phyloP scores from a whole-genome alignment of 2,888 invertebrate species.

The Magallana nippona region DNA sequence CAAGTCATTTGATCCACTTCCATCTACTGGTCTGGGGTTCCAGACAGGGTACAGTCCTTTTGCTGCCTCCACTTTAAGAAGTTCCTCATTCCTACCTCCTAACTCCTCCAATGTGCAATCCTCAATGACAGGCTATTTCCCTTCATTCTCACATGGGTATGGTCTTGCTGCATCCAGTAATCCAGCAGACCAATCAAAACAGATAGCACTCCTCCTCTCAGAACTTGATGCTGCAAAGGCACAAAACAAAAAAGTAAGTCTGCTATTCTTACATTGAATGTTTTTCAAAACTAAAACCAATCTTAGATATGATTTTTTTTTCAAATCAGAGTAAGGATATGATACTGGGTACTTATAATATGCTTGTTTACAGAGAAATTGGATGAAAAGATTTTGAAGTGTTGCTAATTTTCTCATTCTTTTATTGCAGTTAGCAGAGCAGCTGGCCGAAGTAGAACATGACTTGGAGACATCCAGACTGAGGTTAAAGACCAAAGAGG shows the following conservation, averaged over 20 bases:
- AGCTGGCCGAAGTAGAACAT: constrained; percentile 57
- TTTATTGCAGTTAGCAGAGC: constrained; percentile 58
- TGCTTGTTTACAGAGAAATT: no score
- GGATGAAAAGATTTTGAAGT: not conserved
- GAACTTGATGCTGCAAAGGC: constrained; percentile 62
- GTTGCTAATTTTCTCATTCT: not conserved
- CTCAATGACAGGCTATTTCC: not conserved
- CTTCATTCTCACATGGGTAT: constrained; percentile 32
- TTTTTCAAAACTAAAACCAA: not conserved
- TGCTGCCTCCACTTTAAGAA: constrained; percentile 24
- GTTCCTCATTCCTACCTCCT: constrained; percentile 33
- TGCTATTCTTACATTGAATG: not conserved
- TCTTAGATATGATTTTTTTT: no score
- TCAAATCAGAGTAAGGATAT: no score
- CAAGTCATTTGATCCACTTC: not conserved
- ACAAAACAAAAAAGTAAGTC: constrained; percentile 58
- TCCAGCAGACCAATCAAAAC: constrained; percentile 55
- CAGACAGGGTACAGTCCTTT: constrained; percentile 23
- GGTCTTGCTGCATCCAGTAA: constrained; percentile 40
- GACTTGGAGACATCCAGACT: constrained; percentile 63
- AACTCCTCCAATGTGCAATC: constrained; percentile 34
- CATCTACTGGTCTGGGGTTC: constrained; percentile 1
- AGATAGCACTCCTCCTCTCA: constrained; percentile 57
- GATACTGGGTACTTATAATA: not conserved
- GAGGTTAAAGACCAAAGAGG: constrained; percentile 54